These are phyloP conservation scores for Resseliella maxima DNA, from an alignment of 2,888 invertebrate genomes.

Conservation along the genomic window DNA sequence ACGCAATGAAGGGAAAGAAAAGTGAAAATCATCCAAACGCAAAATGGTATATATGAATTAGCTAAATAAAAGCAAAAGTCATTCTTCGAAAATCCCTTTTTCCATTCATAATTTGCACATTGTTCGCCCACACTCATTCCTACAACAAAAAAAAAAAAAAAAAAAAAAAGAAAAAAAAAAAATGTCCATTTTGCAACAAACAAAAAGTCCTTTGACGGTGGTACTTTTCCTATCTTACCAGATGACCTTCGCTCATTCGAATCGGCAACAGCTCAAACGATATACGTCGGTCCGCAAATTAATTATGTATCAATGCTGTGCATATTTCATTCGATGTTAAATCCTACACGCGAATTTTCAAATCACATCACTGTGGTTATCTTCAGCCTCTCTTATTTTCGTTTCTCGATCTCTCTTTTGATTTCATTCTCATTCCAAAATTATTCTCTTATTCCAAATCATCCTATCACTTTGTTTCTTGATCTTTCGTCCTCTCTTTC, in stretches of 20 bases:
- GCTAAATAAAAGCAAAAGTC: neutral
- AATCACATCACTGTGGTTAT: neutral
- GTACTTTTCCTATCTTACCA: too few relatives aligned
- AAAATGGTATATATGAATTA: neutral
- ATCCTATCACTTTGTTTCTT: too few relatives aligned
- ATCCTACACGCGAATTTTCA: constrained; percentile 11
- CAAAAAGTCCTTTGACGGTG: too few relatives aligned
- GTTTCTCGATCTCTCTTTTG: too few relatives aligned
- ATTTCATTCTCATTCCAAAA: too few relatives aligned
- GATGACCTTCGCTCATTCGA: too few relatives aligned
- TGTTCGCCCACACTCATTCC: neutral
- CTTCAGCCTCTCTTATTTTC: neutral
- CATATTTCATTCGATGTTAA: constrained; percentile 11
- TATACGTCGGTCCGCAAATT: constrained; percentile 10
- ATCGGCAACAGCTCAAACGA: neutral
- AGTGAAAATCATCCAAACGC: neutral
- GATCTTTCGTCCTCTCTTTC: too few relatives aligned
- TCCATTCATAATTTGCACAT: neutral
- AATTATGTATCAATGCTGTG: constrained; percentile 41
- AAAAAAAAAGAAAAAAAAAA: too few relatives aligned
- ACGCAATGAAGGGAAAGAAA: neutral
- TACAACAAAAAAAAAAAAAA: neutral
- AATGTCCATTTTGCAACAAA: too few relatives aligned
- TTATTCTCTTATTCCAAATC: too few relatives aligned
- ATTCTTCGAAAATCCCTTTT: neutral